Conservation (phyloP, 2,888 invertebrate species). For the Chloroclystis v-ata region DNA sequence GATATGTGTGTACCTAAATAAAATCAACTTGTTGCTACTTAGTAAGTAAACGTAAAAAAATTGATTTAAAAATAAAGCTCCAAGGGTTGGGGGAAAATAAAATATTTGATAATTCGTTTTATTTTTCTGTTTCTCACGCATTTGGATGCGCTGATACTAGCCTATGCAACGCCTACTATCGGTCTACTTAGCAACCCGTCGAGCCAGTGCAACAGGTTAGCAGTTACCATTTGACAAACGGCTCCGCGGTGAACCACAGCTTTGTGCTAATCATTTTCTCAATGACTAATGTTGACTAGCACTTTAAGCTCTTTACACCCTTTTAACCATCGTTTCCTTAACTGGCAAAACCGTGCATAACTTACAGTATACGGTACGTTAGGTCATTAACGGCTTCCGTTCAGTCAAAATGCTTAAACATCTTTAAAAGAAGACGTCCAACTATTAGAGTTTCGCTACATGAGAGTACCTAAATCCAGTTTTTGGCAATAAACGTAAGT, state of each 20-base stretch:
- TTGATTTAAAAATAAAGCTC: too few relatives aligned
- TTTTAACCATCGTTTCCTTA: constrained; percentile 20
- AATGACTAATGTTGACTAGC: constrained; percentile 42
- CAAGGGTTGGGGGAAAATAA: too few relatives aligned
- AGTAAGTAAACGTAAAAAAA: too few relatives aligned
- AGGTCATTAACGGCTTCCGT: too few relatives aligned
- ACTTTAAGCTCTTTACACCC: constrained; percentile 31
- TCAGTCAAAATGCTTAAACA: too few relatives aligned
- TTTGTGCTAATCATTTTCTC: constrained; percentile 49
- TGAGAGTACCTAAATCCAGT: too few relatives aligned
- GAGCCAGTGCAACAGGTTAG: constrained; percentile 57
- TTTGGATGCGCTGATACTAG: constrained; percentile 36
- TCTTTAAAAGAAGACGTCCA: too few relatives aligned
- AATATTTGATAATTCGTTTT: constrained; percentile 4
- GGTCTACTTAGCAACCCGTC: constrained; percentile 56
- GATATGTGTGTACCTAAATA: too few relatives aligned
- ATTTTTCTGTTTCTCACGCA: constrained; percentile 26
- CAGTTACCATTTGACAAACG: constrained; percentile 47
- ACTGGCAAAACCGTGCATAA: constrained; percentile 6
- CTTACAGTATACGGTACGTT: not conserved
- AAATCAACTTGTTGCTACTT: too few relatives aligned
- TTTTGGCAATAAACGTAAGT: constrained; percentile 30
- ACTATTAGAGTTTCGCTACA: too few relatives aligned
- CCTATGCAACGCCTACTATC: constrained; percentile 40
- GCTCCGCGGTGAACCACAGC: constrained; percentile 40